Evolutionary conservation across 2,113 vertebrate species (phyloP).

Genomic region (Motacilla alba): DNA sequence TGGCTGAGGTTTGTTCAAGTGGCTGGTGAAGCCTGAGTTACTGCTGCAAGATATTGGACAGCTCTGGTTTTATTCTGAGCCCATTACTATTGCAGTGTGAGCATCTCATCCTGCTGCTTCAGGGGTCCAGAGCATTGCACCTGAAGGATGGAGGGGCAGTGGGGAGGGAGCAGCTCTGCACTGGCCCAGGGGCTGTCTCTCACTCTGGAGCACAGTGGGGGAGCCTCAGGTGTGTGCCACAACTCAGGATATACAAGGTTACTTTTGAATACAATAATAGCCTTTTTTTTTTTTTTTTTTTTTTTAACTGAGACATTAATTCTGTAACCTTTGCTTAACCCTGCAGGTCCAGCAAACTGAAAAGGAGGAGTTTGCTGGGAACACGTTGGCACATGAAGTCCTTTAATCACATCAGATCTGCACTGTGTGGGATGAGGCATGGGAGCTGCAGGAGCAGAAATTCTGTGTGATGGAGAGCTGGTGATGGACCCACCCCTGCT

Average conservation of each 20-base stretch:
- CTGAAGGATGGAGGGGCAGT: not conserved
- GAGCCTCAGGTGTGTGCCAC: not conserved
- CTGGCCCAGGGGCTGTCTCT: not conserved
- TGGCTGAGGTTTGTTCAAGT: rapidly evolving
- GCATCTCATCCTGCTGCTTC: not conserved
- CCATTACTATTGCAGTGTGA: not conserved
- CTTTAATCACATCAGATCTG: not conserved
- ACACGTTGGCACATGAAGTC: rapidly evolving
- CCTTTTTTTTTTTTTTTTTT: not conserved
- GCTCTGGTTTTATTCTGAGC: not conserved
- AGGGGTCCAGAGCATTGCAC: rapidly evolving
- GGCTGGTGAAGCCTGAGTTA: not conserved
- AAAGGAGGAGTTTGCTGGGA: not conserved
- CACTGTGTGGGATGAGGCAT: too few species aligned
- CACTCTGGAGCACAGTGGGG: too few species aligned
- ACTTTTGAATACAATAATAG: not conserved
- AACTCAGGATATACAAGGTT: not conserved
- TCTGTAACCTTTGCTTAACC: not conserved
- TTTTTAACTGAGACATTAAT: not conserved
- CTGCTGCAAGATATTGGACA: not conserved
- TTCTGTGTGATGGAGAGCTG: not conserved
- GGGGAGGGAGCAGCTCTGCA: not conserved
- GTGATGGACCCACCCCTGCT: not conserved
- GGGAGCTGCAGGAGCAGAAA: not conserved
- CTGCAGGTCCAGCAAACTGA: not conserved